A percentile compares a stretch with the other conserved stretches of the same genome.
phyloP scores from a whole-genome alignment of 1,140 invertebrate species.

The Drusus annulatus region DNA sequence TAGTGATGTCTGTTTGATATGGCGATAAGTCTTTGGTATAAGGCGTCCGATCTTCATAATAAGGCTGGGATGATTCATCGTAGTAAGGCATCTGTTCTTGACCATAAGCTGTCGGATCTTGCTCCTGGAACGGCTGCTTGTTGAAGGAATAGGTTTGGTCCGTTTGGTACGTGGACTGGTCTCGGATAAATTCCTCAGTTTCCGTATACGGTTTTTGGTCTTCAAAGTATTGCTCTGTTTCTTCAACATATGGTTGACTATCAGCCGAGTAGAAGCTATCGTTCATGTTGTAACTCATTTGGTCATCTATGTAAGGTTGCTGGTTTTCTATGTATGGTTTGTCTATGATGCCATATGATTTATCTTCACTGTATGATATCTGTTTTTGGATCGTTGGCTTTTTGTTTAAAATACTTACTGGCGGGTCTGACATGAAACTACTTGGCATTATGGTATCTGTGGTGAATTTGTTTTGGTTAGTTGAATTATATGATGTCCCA shows the following conservation, averaged over 20 bases:
- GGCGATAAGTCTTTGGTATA: constrained; percentile 58
- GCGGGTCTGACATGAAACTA: constrained; percentile 34
- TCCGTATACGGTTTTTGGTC: constrained; percentile 50
- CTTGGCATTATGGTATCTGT: constrained; percentile 15
- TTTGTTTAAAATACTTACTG: constrained; percentile 32
- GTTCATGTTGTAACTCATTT: constrained; percentile 45
- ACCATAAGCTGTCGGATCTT: constrained; percentile 47
- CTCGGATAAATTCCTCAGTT: constrained; percentile 40
- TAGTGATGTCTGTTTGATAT: constrained; percentile 56
- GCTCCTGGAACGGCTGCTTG: constrained; percentile 40
- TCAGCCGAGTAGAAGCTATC: constrained; percentile 56
- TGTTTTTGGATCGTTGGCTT: constrained; percentile 34
- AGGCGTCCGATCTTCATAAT: constrained; percentile 58
- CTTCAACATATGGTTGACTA: constrained; percentile 47
- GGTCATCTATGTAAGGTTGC: constrained; percentile 52
- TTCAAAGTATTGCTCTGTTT: constrained; percentile 33
- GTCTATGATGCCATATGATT: constrained; percentile 9
- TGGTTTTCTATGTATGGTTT: constrained; percentile 43
- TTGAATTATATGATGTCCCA: constrained; percentile 9
- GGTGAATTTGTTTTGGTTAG: background rate
- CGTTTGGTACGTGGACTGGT: constrained; percentile 45
- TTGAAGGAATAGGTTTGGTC: constrained; percentile 52
- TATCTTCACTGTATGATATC: constrained; percentile 27
- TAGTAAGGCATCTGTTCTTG: constrained; percentile 56
- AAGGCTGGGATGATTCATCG: constrained; percentile 57